Evolutionary conservation across 2,888 invertebrate genomes (phyloP).

Genomic region (Xiphydria camelus): DNA sequence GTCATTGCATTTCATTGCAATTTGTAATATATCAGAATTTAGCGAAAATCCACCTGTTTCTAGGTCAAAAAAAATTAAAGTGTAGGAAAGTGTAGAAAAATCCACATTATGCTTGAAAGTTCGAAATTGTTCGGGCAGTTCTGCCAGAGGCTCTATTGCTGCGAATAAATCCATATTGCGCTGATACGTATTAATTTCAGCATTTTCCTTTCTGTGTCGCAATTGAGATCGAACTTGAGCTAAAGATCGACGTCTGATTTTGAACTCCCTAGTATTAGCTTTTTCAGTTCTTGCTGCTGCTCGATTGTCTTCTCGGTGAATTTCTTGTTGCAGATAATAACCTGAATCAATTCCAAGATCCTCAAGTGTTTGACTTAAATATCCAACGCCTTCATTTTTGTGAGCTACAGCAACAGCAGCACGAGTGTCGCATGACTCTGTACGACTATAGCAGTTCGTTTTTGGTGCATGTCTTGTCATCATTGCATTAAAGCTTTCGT

Average conservation of each 20-base stretch:
- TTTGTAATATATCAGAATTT: slow-evolving; percentile 21
- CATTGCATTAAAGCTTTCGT: slow-evolving; percentile 8
- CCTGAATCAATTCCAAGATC: no score
- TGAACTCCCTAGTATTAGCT: no score
- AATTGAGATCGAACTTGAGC: slow-evolving; percentile 3
- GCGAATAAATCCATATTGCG: slow-evolving; percentile 8
- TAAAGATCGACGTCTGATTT: no score
- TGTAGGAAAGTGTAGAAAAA: neutral
- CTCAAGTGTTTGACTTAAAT: no score
- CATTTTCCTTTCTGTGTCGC: slow-evolving; percentile 10
- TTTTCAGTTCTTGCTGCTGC: no score
- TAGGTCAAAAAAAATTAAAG: slow-evolving; percentile 16
- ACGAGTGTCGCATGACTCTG: no score
- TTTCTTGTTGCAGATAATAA: no score
- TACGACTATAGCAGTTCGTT: no score
- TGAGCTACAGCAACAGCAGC: no score
- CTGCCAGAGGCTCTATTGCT: neutral
- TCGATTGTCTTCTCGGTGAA: no score
- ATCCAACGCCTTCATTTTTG: no score
- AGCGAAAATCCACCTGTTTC: slow-evolving; percentile 15
- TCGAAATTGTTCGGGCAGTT: slow-evolving; percentile 1
- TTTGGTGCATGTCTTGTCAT: no score
- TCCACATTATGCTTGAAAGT: neutral
- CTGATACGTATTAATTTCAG: slow-evolving; percentile 8
- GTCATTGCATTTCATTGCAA: slow-evolving; percentile 15